phyloP scores from a whole-genome alignment of 2,888 invertebrate genomes.

The Ganaspis brasiliensis region DNA sequence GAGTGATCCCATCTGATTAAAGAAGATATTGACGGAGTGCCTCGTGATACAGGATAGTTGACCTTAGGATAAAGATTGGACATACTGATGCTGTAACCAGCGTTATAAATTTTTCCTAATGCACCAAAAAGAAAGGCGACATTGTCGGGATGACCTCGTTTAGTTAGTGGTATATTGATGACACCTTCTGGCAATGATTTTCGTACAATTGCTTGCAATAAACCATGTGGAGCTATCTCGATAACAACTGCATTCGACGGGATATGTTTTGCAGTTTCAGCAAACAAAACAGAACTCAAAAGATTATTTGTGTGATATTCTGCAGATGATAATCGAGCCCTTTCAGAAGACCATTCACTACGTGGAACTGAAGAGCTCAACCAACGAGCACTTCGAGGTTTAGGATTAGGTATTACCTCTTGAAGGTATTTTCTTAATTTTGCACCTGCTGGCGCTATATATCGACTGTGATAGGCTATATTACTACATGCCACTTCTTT shows the following conservation, averaged over 20 bases:
- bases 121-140: constrained; percentile 78
- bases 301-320: constrained; percentile 95
- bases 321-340: constrained; percentile 87
- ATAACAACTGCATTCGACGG: constrained; percentile 91
- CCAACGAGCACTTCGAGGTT: constrained; percentile 89
- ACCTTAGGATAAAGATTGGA: constrained; percentile 81
- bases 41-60: constrained; percentile 82
- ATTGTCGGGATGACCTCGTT: constrained; percentile 82
- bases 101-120: constrained; percentile 82
- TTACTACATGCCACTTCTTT: constrained; percentile 92
- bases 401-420: constrained; percentile 85
- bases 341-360: constrained; percentile 86
- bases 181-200: constrained; percentile 87
- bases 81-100: constrained; percentile 82
- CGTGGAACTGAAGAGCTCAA: constrained; percentile 91
- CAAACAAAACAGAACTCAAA: constrained; percentile 87
- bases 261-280: constrained; percentile 90
- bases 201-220: constrained; percentile 93
- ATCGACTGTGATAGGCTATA: constrained; percentile 94
- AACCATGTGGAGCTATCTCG: constrained; percentile 94
- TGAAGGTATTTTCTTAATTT: constrained; percentile 85
- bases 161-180: constrained; percentile 89
- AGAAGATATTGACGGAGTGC: constrained; percentile 83
- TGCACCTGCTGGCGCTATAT: constrained; percentile 88
- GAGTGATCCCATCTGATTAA: constrained; percentile 64